These are phyloP conservation scores for Eupeodes latifasciatus DNA, from an alignment of 2,888 invertebrate genomes.

Conservation along the genomic window DNA sequence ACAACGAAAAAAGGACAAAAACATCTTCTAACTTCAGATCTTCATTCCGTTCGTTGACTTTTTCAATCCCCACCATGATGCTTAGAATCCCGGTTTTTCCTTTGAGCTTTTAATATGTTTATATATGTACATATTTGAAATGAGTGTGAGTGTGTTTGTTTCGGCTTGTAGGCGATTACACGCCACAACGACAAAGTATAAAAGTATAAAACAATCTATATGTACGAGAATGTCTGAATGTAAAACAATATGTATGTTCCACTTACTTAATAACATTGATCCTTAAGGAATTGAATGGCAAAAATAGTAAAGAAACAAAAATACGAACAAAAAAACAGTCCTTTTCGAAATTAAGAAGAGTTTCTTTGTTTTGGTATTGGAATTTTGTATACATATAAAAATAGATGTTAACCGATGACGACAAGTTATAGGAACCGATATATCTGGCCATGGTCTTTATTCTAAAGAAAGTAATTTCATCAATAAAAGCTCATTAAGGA, in stretches of 20 bases:
- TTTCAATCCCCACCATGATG: conserved; percentile 1
- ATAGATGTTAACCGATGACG: neutral
- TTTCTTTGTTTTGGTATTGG: conserved; percentile 3
- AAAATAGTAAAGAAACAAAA: conserved; percentile 18
- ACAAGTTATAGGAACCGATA: conserved; percentile 9
- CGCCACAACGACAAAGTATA: conserved; percentile 38
- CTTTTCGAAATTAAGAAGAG: conserved; percentile 28
- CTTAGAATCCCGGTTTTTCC: conserved; percentile 8
- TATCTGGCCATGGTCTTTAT: neutral
- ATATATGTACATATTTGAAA: neutral
- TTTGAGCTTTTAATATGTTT: conserved; percentile 45
- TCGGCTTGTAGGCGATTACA: conserved; percentile 61
- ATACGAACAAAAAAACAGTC: neutral
- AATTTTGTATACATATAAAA: neutral
- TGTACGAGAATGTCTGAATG: neutral
- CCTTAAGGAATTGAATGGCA: conserved; percentile 30
- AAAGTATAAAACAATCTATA: conserved; percentile 39
- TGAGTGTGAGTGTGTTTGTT: conserved; percentile 13
- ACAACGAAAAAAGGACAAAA: conserved; percentile 22
- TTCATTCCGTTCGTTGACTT: conserved; percentile 25
- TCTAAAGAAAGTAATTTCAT: conserved; percentile 54
- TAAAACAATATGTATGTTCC: conserved; percentile 39
- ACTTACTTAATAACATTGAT: conserved; percentile 59
- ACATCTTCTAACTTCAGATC: conserved; percentile 39
- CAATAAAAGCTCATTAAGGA: conserved; percentile 65